Base-by-base conservation (phyloP, 2,888 invertebrate species). In the Platycheirus rosarum region DNA sequence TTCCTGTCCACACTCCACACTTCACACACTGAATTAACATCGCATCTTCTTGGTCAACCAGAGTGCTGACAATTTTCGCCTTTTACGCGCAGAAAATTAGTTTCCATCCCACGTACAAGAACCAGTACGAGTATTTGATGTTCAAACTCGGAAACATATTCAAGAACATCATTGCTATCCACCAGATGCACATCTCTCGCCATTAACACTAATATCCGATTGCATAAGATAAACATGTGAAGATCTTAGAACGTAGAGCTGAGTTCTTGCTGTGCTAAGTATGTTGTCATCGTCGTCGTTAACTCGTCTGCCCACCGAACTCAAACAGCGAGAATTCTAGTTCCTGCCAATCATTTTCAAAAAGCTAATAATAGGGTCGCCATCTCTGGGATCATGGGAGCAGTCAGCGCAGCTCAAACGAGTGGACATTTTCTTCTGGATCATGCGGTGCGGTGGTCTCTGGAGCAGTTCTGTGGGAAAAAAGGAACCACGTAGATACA, bases 271-370 rank as follows among this genome's bases (percentile, higher is more conserved):
- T 55, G 35, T 20, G 46, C 48, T 76, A 53, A 68, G 51, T 53
- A 76, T 69, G 76, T 69, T 76, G 70, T 77, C 76, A 77, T 78
- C 78, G 51, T 35, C 46, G 13, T 53, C 53, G 48, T 57, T 69
- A 69, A 63, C 51, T 60, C 44, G 62, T 69, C 60, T 62, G 13
- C 49, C 62, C 55, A 65, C 74, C 16, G 73, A 74, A 74, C 60
- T 32, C 55, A 35, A 51, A 8, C 68, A 32, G 14, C 53, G 2
- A n/a, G n/a, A 79, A 63, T 68, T 69, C 78, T 74, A 79, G 78
- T 79, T 79, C 49, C 35, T 74, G 62, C 74, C 53, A 68, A 69
- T 79, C 78, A 62, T 63, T 55, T n/a, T 32, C n/a, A n/a, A n/a
- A n/a, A 32, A 37, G 55, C 74, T 68, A 79, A 68, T 62, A 79